A percentile compares a stretch with the other conserved stretches of the same genome.
phyloP scores from a whole-genome alignment of 2,797 vertebrate genomes.

The Erithacus rubecula region DNA sequence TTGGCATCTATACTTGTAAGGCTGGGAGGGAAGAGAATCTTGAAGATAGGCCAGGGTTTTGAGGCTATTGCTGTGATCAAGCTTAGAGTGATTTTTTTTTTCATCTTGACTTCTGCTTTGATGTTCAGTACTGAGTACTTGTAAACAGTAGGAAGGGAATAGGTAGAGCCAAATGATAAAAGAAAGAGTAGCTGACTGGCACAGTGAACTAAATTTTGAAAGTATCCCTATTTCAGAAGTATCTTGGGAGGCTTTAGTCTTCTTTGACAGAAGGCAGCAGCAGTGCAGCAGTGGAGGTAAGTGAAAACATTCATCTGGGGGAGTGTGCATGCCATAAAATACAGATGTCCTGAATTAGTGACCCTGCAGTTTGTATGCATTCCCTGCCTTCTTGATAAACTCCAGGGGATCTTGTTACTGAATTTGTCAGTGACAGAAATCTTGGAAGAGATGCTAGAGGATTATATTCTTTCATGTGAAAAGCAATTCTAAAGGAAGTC shows the following conservation, averaged over 20 bases:
- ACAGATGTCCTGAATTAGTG: conserved; percentile 12
- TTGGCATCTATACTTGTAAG: background rate
- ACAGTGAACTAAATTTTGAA: background rate
- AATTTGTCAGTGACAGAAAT: background rate
- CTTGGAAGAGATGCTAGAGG: background rate
- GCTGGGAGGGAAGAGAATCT: background rate
- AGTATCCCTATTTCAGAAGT: background rate
- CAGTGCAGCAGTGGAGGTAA: background rate
- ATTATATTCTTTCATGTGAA: background rate
- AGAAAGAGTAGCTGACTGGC: background rate
- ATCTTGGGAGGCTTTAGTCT: background rate
- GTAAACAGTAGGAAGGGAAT: conserved; percentile 1
- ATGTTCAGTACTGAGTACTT: background rate
- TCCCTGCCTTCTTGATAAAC: background rate
- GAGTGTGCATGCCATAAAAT: background rate
- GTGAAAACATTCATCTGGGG: background rate
- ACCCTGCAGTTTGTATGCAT: background rate
- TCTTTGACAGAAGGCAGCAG: background rate
- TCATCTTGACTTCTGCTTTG: background rate
- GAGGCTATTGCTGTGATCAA: background rate
- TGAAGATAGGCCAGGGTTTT: background rate
- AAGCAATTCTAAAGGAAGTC: background rate
- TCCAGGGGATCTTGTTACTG: background rate
- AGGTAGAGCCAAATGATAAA: background rate
- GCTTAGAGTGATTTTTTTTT: background rate